phyloP scores from a whole-genome alignment of 2,888 invertebrate genomes.

The Spialia ferax region DNA sequence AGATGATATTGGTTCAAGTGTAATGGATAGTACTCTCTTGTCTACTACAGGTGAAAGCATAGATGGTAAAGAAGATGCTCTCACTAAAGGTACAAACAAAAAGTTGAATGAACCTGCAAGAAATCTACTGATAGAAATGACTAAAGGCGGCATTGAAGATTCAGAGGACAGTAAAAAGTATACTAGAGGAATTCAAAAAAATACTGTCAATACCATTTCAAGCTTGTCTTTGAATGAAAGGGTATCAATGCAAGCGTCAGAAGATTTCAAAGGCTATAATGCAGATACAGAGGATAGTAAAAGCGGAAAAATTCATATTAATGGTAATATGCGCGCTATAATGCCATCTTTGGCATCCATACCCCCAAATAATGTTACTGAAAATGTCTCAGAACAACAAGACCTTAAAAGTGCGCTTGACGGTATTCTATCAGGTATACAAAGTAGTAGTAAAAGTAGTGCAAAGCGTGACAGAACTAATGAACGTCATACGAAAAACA shows the following conservation, averaged over 20 bases:
- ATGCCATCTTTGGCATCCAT: neutral
- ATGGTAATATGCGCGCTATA: neutral
- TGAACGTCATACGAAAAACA: too few species aligned
- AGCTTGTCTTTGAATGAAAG: neutral
- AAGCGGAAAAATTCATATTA: neutral
- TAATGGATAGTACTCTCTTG: neutral
- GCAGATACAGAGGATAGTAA: slow-evolving; percentile 10
- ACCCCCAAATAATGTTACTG: neutral
- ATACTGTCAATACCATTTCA: neutral
- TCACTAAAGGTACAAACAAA: slow-evolving; percentile 5
- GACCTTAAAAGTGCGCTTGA: neutral
- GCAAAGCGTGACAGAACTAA: neutral
- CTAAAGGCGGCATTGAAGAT: slow-evolving; percentile 9
- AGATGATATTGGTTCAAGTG: neutral
- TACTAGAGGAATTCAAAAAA: neutral
- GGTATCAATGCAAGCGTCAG: neutral
- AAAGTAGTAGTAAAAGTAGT: neutral
- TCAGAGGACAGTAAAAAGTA: slow-evolving; percentile 1
- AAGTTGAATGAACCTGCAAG: slow-evolving; percentile 30
- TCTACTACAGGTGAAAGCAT: neutral
- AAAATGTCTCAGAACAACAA: neutral
- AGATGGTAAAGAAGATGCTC: slow-evolving; percentile 3
- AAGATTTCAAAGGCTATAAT: slow-evolving; percentile 15
- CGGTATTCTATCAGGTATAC: neutral
- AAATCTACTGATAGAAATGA: slow-evolving; percentile 29